These are phyloP conservation scores for Hyalella azteca DNA, from an alignment of 2,888 invertebrate genomes.

Conservation along the genomic window DNA sequence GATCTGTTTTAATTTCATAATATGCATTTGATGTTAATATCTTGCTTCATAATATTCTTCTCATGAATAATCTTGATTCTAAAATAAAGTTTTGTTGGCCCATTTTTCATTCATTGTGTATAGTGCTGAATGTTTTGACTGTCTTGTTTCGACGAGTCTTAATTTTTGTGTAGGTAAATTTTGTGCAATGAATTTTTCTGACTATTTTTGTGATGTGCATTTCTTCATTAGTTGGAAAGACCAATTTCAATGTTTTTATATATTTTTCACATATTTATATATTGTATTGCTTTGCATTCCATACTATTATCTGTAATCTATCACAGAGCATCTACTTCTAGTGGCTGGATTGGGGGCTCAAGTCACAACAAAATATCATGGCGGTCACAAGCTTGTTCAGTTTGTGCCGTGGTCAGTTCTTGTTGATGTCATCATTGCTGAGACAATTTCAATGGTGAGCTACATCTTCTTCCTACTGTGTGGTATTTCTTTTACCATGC, in stretches of 20 bases:
- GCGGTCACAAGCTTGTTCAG: conserved; percentile 43
- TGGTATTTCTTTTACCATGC: too few relatives aligned
- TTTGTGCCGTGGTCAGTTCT: conserved; percentile 52
- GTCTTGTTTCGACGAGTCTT: too few relatives aligned
- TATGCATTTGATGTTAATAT: too few relatives aligned
- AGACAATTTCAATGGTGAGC: conserved; percentile 56
- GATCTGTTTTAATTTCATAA: too few relatives aligned
- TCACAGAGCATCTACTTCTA: conserved; percentile 52
- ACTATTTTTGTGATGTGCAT: too few relatives aligned
- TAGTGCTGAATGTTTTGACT: too few relatives aligned
- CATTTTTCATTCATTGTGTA: too few relatives aligned
- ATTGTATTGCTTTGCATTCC: not conserved
- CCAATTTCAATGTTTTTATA: not conserved
- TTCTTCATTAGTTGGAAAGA: not conserved
- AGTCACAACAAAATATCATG: conserved; percentile 48
- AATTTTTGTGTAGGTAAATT: too few relatives aligned
- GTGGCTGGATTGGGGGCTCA: conserved; percentile 54
- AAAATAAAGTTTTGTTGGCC: too few relatives aligned
- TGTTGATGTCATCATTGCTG: conserved; percentile 55
- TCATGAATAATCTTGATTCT: too few relatives aligned
- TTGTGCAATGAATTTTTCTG: too few relatives aligned
- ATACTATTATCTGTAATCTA: not conserved
- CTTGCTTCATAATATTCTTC: too few relatives aligned
- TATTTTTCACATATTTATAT: not conserved
- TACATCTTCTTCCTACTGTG: not conserved